phyloP scores from a whole-genome alignment of 1,140 invertebrate genomes.

The Drosophila dunni region DNA sequence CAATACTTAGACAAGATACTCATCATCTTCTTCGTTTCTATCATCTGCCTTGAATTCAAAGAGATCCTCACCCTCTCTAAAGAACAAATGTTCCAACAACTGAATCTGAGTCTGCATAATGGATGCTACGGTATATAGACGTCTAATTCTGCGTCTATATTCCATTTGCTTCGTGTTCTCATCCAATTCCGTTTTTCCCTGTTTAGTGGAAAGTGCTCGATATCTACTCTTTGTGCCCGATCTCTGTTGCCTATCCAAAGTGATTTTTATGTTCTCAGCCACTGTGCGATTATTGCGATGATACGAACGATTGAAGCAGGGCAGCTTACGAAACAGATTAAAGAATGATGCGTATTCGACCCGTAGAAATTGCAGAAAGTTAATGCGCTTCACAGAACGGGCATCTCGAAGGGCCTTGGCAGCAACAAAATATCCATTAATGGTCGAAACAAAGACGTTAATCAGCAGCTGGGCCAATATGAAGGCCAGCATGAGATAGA shows the following conservation, averaged over 20 bases:
- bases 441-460: constrained; percentile 66
- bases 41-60: not conserved
- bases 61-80: not conserved
- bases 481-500: constrained; percentile 55
- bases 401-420: constrained; percentile 28
- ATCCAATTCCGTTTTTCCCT: not conserved
- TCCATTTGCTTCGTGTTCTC: constrained; percentile 1
- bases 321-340: not conserved
- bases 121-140: constrained; percentile 11
- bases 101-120: constrained; percentile 49
- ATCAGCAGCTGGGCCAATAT: constrained; percentile 56
- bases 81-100: constrained; percentile 34
- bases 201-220: not conserved
- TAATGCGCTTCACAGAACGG: not conserved
- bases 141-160: constrained; percentile 29
- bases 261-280: constrained; percentile 35
- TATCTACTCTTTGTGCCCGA: not conserved
- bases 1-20: not conserved
- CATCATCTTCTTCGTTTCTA: not conserved
- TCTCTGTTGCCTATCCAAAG: not conserved
- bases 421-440: constrained; percentile 49
- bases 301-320: constrained; percentile 17
- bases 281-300: constrained; percentile 38
- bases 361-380: constrained; percentile 58
- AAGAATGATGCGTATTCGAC: constrained; percentile 42